Evolutionary conservation across 2,888 invertebrate genomes (phyloP), one percentile per base, ranked within the genome.

Genomic region (Xanthorhoe spadicearia): DNA sequence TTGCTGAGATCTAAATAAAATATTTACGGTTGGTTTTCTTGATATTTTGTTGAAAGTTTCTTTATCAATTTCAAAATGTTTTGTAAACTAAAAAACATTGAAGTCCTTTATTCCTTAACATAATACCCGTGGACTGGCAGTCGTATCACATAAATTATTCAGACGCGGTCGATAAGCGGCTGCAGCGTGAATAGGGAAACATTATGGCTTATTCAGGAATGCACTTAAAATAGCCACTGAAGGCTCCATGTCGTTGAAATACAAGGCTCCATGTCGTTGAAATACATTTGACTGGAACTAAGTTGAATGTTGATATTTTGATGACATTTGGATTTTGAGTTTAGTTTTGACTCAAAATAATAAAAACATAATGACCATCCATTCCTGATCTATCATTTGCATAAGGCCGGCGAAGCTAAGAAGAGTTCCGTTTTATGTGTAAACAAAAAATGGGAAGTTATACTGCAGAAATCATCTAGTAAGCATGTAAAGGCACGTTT

Each of bases 111-210:
- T 50, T 56, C 17, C 43, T 32, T 55, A 46, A 55, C 62, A 61
- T 43, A 57, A 50, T 43, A 46, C 46, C 23, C 38, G 8, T 17
- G 19, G 43, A 43, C 57, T 53, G 43, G 48, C 50, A 55, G 62
- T 57, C 59, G 63, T 46, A 81, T 80, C 79, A 78, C 76, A 86
- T 87, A 85, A 83, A 87, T 86, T 81, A 88, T 88, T 88, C 86
- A 86, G 78, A 74, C 77, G 72, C 75, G 86, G 83, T 87, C 87
- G 85, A 88, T 88, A 87, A 81, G 84, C 83, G 79, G 72, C 49
- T 23, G 78, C 81, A 74, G 72, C 76, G 76, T 79, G 79, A 79
- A 83, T 80, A 74, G 74, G 72, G 77, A 82, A 84, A 81, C 81
- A 81, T 82, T 82, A 80, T 81, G 68, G 76, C 65, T 78, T 81